These are phyloP conservation scores for Trichomalopsis sarcophagae DNA, from an alignment of 1,140 invertebrate species.

Conservation along the genomic window DNA sequence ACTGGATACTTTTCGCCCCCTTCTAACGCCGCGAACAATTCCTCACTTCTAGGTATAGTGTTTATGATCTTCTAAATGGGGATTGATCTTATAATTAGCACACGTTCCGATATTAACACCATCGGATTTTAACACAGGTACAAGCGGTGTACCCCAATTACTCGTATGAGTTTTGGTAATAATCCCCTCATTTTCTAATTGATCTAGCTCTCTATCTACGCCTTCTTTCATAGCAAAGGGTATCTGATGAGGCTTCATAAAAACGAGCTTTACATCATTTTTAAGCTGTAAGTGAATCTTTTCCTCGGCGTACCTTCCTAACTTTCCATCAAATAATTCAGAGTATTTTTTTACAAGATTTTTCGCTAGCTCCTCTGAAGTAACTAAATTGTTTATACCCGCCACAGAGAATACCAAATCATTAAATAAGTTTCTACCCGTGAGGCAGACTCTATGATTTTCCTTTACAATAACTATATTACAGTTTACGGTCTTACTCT, in stretches of 20 bases:
- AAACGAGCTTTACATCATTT: conserved; percentile 7
- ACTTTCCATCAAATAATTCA: conserved; percentile 46
- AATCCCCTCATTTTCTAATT: conserved; percentile 31
- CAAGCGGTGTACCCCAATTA: conserved; percentile 45
- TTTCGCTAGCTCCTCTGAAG: neutral
- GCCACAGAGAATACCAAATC: neutral
- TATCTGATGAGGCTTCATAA: conserved; percentile 30
- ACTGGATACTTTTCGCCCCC: conserved; percentile 61
- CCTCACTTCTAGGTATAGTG: conserved; percentile 63
- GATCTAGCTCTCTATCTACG: conserved; percentile 30
- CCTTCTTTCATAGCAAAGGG: conserved; percentile 31
- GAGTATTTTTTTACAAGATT: conserved; percentile 19
- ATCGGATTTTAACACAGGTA: conserved; percentile 19
- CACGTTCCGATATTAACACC: conserved; percentile 40
- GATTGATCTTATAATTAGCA: conserved; percentile 46
- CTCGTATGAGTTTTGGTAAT: neutral
- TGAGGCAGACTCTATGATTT: neutral
- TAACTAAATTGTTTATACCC: neutral
- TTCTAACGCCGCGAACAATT: conserved; percentile 63
- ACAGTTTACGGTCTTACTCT: neutral
- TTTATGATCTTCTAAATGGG: conserved; percentile 55
- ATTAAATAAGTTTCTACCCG: neutral
- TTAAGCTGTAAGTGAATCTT: conserved; percentile 57
- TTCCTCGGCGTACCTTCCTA: conserved; percentile 57
- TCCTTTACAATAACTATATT: neutral